These are phyloP conservation scores for Halocynthia roretzi DNA, from an alignment of 23 tunicate genomes.

Conservation along the genomic window DNA sequence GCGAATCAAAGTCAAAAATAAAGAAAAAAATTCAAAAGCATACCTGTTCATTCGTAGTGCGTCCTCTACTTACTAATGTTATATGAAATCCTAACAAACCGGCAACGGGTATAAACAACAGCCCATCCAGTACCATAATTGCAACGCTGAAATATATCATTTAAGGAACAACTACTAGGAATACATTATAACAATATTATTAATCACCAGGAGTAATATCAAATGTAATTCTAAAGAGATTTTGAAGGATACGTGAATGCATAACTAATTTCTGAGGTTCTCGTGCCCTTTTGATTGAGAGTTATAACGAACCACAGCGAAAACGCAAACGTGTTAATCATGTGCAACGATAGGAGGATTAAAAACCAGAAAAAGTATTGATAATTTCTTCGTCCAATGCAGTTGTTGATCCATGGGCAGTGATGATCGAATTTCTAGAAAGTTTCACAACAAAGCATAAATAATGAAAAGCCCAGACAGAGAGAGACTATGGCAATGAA, in stretches of 20 bases:
- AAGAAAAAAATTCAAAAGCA: not conserved
- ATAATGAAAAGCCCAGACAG: not conserved
- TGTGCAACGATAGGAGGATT: constrained; percentile 54
- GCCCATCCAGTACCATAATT: constrained; percentile 47
- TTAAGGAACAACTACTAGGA: too few species aligned
- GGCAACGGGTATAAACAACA: constrained; percentile 60
- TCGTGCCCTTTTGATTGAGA: not conserved
- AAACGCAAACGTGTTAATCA: constrained; percentile 65
- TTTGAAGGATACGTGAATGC: too few species aligned
- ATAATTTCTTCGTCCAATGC: constrained; percentile 91
- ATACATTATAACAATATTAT: too few species aligned
- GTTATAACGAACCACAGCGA: constrained; percentile 55
- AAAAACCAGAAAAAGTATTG: constrained; percentile 80
- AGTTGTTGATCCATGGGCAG: constrained; percentile 99
- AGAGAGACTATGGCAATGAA: too few species aligned
- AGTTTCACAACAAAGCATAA: not conserved
- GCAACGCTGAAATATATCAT: constrained; percentile 29
- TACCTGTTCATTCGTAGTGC: constrained; percentile 94
- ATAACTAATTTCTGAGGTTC: not conserved
- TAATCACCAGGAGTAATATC: too few species aligned
- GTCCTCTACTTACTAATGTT: constrained; percentile 51
- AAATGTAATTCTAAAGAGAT: too few species aligned
- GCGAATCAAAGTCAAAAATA: too few species aligned
- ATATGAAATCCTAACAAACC: constrained; percentile 81
- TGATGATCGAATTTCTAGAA: constrained; percentile 97